Percentiles rank a stretch among this genome's conserved stretches.
Evolutionary conservation across 2,888 invertebrate genomes (phyloP).

Genomic region (Acutogordius australiensis): DNA sequence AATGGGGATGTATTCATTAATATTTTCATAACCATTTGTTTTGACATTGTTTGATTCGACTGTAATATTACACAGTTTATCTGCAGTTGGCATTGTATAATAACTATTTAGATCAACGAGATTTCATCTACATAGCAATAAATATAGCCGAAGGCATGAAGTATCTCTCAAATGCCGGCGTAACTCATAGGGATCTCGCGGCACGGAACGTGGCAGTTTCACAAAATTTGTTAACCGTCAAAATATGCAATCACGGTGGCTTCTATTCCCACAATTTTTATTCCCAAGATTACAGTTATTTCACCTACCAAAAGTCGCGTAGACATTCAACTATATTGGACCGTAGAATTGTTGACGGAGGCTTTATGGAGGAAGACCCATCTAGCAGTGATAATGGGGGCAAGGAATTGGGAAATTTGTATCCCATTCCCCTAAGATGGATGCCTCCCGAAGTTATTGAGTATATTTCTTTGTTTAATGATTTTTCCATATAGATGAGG

Average conservation of each 20-base stretch:
- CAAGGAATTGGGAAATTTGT: neutral
- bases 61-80: too few species aligned
- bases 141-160: neutral
- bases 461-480: neutral
- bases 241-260: neutral
- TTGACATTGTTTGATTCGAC: too few species aligned
- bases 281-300: neutral
- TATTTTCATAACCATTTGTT: too few species aligned
- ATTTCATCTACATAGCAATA: neutral
- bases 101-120: neutral
- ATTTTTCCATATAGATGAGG: neutral
- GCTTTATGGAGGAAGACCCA: neutral
- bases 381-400: neutral
- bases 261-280: neutral
- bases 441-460: constrained; percentile 7
- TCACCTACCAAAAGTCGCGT: neutral
- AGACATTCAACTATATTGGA: neutral
- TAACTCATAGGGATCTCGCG: neutral
- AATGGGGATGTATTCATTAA: too few species aligned
- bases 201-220: neutral
- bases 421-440: neutral
- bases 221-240: neutral
- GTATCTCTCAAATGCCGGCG: neutral
- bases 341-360: neutral
- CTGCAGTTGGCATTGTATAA: too few species aligned